Conservation (phyloP, 2,888 invertebrate genomes). For the Eucera pruinosa region DNA sequence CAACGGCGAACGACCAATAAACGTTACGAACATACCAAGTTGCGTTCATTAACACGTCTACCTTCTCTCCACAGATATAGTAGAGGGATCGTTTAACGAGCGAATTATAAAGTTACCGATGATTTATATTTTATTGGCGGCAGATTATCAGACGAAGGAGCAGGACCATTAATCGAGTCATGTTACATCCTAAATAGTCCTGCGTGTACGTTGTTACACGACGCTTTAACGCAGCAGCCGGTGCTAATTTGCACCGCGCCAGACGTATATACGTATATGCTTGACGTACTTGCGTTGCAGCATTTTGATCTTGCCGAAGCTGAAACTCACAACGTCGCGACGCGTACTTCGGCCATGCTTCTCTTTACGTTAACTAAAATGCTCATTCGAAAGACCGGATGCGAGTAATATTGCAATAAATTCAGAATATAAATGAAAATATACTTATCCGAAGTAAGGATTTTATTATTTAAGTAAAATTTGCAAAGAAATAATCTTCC, state of each 20-base stretch:
- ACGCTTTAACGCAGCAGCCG: conserved; percentile 43
- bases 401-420: neutral
- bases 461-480: no score
- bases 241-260: conserved; percentile 60
- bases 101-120: conserved; percentile 33
- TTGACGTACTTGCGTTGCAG: conserved; percentile 22
- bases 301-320: conserved; percentile 39
- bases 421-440: neutral
- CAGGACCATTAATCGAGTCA: conserved; percentile 62
- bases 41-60: no score
- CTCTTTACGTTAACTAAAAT: neutral
- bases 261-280: conserved; percentile 42
- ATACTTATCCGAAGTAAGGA: no score
- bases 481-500: no score
- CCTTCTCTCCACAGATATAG: no score
- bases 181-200: conserved; percentile 65
- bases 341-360: neutral
- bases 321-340: neutral
- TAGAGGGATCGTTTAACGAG: conserved; percentile 24
- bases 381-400: neutral
- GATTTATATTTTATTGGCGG: conserved; percentile 55
- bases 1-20: no score
- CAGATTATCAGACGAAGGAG: conserved; percentile 47
- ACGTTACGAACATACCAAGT: no score
- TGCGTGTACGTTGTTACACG: conserved; percentile 54